Evolutionary conservation across 2,113 vertebrate species (phyloP).

Genomic region (Salvelinus fontinalis): DNA sequence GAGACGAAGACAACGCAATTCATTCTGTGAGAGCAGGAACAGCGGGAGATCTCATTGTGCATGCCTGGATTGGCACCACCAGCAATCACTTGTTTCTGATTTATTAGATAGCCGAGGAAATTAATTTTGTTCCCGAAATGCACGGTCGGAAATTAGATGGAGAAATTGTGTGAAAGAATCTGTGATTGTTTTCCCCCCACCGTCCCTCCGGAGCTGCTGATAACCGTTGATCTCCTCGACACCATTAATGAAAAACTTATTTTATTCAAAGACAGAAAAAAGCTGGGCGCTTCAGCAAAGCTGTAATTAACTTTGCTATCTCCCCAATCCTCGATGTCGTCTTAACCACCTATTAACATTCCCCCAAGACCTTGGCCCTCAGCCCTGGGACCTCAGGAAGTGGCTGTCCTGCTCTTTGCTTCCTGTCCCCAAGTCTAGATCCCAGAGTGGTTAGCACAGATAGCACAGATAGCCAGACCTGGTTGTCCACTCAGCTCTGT

Average conservation of each 20-base stretch:
- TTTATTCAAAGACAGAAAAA: slow-evolving; percentile 55
- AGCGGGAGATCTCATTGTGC: slow-evolving; percentile 64
- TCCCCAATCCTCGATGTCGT: slow-evolving; percentile 51
- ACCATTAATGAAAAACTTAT: slow-evolving; percentile 77
- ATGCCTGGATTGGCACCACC: slow-evolving; percentile 69
- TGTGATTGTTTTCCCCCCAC: slow-evolving; percentile 66
- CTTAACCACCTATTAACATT: slow-evolving; percentile 58
- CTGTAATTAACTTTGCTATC: slow-evolving; percentile 75
- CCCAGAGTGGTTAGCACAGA: slow-evolving; percentile 21
- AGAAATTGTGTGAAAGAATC: slow-evolving; percentile 76
- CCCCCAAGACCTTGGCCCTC: slow-evolving; percentile 35
- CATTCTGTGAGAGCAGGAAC: slow-evolving; percentile 46
- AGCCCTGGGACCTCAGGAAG: slow-evolving; percentile 49
- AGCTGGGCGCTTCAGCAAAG: slow-evolving; percentile 38
- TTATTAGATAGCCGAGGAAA: slow-evolving; percentile 78
- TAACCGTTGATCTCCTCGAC: slow-evolving; percentile 74
- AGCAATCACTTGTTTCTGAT: slow-evolving; percentile 77
- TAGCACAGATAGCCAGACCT: slow-evolving; percentile 9
- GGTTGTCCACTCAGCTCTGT: slow-evolving; percentile 13
- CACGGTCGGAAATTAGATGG: slow-evolving; percentile 77
- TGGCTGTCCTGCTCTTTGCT: slow-evolving; percentile 7
- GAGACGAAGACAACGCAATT: slow-evolving; percentile 42
- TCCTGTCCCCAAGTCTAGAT: not conserved
- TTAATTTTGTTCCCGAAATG: slow-evolving; percentile 78
- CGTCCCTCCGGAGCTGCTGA: slow-evolving; percentile 69